phyloP scores from a whole-genome alignment of 2,888 invertebrate genomes.

The Drosophila suboccidentalis region DNA sequence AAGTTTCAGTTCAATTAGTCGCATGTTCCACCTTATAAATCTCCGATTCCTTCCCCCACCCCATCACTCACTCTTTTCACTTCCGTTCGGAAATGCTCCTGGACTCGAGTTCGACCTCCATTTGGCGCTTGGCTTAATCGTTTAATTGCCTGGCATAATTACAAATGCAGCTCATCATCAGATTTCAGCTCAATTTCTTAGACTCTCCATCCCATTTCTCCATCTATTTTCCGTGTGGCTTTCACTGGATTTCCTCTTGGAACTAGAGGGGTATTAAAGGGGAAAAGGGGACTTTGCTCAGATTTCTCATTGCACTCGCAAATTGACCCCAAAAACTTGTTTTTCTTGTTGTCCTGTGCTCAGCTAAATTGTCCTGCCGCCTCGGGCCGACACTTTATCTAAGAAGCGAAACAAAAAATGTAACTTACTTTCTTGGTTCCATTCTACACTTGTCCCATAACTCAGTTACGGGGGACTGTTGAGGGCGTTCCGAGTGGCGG shows the following conservation, averaged over 20 bases:
- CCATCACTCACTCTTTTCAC: not conserved
- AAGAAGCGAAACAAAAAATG: conserved; percentile 15
- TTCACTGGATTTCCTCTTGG: conserved; percentile 2
- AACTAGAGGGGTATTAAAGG: no score
- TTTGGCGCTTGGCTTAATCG: conserved; percentile 68
- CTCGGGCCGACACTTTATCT: conserved; percentile 52
- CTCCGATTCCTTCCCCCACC: conserved; percentile 21
- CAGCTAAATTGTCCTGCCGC: conserved; percentile 67
- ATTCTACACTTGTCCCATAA: conserved; percentile 66
- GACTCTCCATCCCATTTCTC: conserved; percentile 7
- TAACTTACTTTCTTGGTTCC: conserved; percentile 34
- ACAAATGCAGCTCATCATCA: conserved; percentile 79
- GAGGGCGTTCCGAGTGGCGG: not conserved
- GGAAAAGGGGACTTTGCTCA: conserved; percentile 15
- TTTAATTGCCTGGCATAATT: conserved; percentile 80
- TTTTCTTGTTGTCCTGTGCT: conserved; percentile 50
- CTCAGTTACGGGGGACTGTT: conserved; percentile 38
- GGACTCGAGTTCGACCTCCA: conserved; percentile 22
- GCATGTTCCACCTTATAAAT: conserved; percentile 53
- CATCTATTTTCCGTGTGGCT: not conserved
- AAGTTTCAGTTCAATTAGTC: conserved; percentile 58
- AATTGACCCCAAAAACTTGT: conserved; percentile 62
- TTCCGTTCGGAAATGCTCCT: not conserved
- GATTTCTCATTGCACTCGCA: conserved; percentile 59
- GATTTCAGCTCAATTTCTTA: conserved; percentile 74